Evolutionary conservation across 2,888 invertebrate species (phyloP), one percentile per base, ranked within the genome.

Genomic region (Drosophila paramelanica): DNA sequence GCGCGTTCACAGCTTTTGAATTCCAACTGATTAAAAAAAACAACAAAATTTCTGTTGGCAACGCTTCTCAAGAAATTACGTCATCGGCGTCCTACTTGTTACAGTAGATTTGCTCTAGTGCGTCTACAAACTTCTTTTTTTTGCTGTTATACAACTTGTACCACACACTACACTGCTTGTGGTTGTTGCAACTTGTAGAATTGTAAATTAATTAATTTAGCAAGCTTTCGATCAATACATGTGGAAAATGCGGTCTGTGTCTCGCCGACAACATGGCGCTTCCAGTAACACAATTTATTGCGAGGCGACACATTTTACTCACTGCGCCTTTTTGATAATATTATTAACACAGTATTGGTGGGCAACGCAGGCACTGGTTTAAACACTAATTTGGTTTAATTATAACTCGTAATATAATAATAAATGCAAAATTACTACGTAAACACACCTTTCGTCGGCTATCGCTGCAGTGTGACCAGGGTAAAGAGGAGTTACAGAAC

Each of bases 31-130:
- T 66, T 64, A 55, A 43, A 65, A 50, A 46, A 27, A 14, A 59
- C 55, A 45, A 10, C 55, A 45, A 10, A 36, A 36, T 73, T 61
- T 20, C 47, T 67, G 81, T 66, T 81, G 78, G 84, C 84, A 74
- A 77, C 61, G 71, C 81, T 39, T 45, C 23, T 23, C 64, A 64
- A 57, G 55, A 67, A 74, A 89, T 85, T 85, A 85, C 85, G 85
- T 85, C 85, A 85, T 89, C 85, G 83, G 89, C 88, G 89, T 79
- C 88, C 89, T 77, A 89, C 67, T 83, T 77, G 76, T 66, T 60
- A 43, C 41, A 59, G 43, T 69, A 31, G 49, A 49, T 65, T 66
- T 33, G 43, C 41, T 36, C 14, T 36, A 33, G 27, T 58, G 60
- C 38, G 17, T 47, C 64, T 14, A 27, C 20, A 20, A 36, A 64